Evolutionary conservation across 2,113 vertebrate species (phyloP).

Genomic region (Galbula dea): DNA sequence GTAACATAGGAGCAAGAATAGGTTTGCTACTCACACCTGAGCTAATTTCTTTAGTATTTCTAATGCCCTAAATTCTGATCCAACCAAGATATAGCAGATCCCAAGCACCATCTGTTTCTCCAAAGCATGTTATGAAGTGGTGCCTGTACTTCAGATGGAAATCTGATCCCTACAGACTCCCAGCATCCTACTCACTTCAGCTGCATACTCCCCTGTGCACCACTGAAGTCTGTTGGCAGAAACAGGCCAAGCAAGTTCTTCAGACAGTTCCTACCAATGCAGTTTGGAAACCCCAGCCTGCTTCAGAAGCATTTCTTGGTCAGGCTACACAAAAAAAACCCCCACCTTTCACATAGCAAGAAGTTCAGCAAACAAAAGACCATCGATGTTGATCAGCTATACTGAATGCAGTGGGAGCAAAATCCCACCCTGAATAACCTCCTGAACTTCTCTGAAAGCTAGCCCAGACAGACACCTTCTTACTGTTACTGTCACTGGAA

Average conservation of each 20-base stretch:
- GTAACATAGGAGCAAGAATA: not conserved
- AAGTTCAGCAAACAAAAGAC: not conserved
- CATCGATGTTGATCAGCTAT: not conserved
- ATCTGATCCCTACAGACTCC: not conserved
- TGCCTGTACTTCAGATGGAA: not conserved
- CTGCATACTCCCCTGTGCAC: not conserved
- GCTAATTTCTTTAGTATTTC: not conserved
- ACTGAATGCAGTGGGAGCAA: not conserved
- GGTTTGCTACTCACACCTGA: not conserved
- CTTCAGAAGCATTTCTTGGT: not conserved
- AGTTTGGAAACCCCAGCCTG: not conserved
- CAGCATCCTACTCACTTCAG: not conserved
- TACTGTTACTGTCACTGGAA: not conserved
- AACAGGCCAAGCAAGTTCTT: not conserved
- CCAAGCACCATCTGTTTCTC: slow-evolving; percentile 35
- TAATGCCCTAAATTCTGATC: not conserved
- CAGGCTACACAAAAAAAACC: not conserved
- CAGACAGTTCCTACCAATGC: not conserved
- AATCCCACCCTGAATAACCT: not conserved
- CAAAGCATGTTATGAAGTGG: not conserved
- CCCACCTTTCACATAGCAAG: not conserved
- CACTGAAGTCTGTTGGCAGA: not conserved
- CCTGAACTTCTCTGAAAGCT: not conserved
- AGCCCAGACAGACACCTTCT: not conserved
- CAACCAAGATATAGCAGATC: not conserved